Base-by-base conservation (phyloP, 1,140 invertebrate genomes). In the Stegodyphus dumicola region DNA sequence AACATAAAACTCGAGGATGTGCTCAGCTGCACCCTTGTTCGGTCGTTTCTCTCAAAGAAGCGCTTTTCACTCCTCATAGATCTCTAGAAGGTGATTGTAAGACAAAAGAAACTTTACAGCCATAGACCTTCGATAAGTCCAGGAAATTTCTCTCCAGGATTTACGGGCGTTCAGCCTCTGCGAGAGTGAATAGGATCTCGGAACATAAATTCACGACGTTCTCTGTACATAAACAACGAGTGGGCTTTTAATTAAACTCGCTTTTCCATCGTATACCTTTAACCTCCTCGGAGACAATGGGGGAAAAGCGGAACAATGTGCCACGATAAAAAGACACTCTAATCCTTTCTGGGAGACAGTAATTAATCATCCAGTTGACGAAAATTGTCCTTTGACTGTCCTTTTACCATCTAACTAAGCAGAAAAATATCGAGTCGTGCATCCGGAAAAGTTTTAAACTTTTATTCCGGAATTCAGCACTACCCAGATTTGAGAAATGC, bases 331-430 rank as follows among this genome's bases (percentile, higher is more conserved):
- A 79, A 79, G 77, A 70, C 77, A 70, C 52, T 15, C 66, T 79
- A 79, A 79, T 79, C 77, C 53, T 70, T 79, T 79, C 77, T 53
- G 67, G 77, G 67, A 70, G 17, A 66, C 51, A 6, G 77, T 79
- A 79, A 79, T 79, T 79, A 79, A 79, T 79, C 77, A 79, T 70
- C 66, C 66, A 70, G 77, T 79, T 79, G 77, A 79, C 77, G 77
- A 79, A 79, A 79, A 79, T 54, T 79, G 77, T 79, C 77, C 77
- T 79, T 70, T 79, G 77, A 79, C 77, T 79, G 53, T 79, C 77
- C 77, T 70, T 79, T 79, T 69, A 79, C 77, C 54, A 79, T 56
- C 67, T 79, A 79, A 79, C 66, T 10, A 33, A 33, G 33, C 33
- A 33, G 33, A 33, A 33, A 33, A 33, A 33, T 33, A 33, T 33